Evolutionary conservation across 2,797 vertebrate species (phyloP), one percentile per base, ranked within the genome.

Genomic region (Streptopelia turtur): DNA sequence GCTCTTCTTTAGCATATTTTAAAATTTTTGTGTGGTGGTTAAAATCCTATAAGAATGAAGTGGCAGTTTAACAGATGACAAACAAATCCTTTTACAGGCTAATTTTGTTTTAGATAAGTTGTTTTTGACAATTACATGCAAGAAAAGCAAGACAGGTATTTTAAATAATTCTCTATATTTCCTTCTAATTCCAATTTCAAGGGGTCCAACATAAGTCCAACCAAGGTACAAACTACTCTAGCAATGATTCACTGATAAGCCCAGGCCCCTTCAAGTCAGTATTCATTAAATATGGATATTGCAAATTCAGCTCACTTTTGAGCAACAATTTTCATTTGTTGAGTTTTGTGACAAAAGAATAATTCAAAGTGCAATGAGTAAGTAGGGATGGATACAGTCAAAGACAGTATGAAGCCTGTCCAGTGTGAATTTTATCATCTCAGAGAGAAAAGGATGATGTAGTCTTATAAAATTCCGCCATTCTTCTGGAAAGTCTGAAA

Each of bases 401-500:
- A 28, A 91, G n/a, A 5, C n/a, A 57, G 49, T 68, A 71, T 22
- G 28, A 87, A 93, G 68, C 33, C 37, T 50, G 56, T 68, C 31
- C 65, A 64, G 50, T 39, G 41, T 68, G 74, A 70, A 86, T 93
- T 83, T 83, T 90, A 86, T 45, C 37, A 88, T 61, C n/a, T 87
- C 69, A 77, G 57, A 86, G 52, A 74, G 16, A 84, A 81, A 84
- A 81, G 13, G 50, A 61, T 68, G 24, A 39, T 50, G 35, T 52
- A 87, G 56, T 21, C 27, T 30, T 76, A 75, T 4, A 83, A 89
- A 96, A 89, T 83, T 81, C 65, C 28, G 28, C 61, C 63, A 57
- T 27, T 83, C 55, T 85, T 92, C 74, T 93, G 66, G 72, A 96
- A 89, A 89, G 79, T 79, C n/a, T 16, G 2, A 90, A 93, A 95